Evolutionary conservation across 2,797 vertebrate genomes (phyloP), one percentile per base, ranked within the genome.

Genomic region (Spheniscus humboldti): DNA sequence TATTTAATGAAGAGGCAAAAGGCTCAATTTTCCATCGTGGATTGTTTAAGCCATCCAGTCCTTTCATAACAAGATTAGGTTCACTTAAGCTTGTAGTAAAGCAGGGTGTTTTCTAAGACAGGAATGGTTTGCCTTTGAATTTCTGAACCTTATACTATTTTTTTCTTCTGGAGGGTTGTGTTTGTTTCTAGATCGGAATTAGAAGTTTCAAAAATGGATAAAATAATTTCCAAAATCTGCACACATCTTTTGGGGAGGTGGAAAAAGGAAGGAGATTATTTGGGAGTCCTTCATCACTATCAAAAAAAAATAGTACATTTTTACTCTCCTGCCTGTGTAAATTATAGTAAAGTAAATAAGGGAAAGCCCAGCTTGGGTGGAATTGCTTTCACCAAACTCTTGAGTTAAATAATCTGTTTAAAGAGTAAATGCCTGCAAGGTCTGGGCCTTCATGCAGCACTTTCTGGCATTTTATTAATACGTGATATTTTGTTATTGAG

Each of bases 61-160:
- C 20, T 94, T 90, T 95, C 60, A n/a, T 95, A 78, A 94, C 76
- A 92, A 6, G 11, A 68, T 81, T 90, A 92, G 50, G 77, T 96
- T 94, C 72, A 75, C 62, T 91, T 94, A 83, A 90, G 39, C 60
- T 92, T 93, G 82, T 84, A 20, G 50, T 77, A 45, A 73, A 74
- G n/a, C 27, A 18, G 39, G 52, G 23, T 33, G 55, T 73, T 85
- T 88, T 77, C 43, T 35, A 37, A 92, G 53, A 56, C 27, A 87
- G 60, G 90, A 83, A 20, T 62, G 2, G 5, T 67, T 88, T 88
- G 8, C 10, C 43, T 68, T 69, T 91, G 68, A 57, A 86, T 90
- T 91, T 87, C 48, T 86, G 53, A 87, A 31, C 41, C 16, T 63
- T 67, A 23, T 1, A 8, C 2, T 43, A 1, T 17, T 74, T 66